Evolutionary conservation across 2,113 vertebrate genomes (phyloP).

Genomic region (Odocoileus virginianus): DNA sequence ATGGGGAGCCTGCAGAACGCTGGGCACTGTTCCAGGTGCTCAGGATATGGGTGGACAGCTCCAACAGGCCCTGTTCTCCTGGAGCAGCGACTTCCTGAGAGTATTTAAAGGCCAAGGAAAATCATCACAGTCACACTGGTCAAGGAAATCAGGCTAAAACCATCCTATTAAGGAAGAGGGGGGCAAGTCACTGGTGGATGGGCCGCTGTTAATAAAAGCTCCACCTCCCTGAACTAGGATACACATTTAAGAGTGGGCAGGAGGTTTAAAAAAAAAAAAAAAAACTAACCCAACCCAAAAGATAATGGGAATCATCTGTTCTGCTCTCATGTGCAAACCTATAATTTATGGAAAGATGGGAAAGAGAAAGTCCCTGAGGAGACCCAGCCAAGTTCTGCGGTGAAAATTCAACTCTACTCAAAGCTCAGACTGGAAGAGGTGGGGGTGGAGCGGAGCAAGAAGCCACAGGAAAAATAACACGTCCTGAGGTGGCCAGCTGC

Average conservation of each 20-base stretch:
- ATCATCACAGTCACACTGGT: not conserved
- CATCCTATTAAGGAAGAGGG: not conserved
- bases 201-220: constrained; percentile 14
- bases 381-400: constrained; percentile 62
- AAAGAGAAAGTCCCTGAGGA: constrained; percentile 64
- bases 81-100: not conserved
- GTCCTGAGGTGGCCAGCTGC: constrained; percentile 55
- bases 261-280: constrained; percentile 16
- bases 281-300: constrained; percentile 65
- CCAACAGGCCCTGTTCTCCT: not conserved
- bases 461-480: constrained; percentile 68
- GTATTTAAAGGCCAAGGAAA: constrained; percentile 20
- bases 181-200: not conserved
- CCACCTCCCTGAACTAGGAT: not conserved
- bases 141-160: constrained; percentile 14
- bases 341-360: constrained; percentile 75
- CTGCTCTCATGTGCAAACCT: constrained; percentile 68
- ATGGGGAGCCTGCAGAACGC: not conserved
- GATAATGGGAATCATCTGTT: constrained; percentile 74
- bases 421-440: constrained; percentile 74
- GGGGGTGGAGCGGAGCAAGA: constrained; percentile 63
- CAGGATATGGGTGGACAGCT: not conserved
- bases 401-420: constrained; percentile 69
- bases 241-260: constrained; percentile 37
- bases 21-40: not conserved